These are phyloP conservation scores for Pseudomyrmex cubaensis DNA, from an alignment of 1,140 invertebrate species.

Conservation along the genomic window DNA sequence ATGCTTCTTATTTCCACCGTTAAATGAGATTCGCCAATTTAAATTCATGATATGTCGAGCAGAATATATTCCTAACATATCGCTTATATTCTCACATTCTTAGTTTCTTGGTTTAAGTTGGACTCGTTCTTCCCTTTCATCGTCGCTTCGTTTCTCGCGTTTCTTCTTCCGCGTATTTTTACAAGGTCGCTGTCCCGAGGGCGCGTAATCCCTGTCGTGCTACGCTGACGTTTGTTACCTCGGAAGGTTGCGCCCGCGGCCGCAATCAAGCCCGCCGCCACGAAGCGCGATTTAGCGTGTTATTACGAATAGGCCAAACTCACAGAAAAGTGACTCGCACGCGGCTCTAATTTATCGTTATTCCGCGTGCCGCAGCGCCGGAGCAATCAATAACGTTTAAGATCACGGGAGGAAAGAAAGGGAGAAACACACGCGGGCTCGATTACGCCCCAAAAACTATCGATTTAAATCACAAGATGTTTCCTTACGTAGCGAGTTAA, in stretches of 20 bases:
- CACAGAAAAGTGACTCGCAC: slow-evolving; percentile 65
- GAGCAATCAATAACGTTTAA: slow-evolving; percentile 72
- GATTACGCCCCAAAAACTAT: slow-evolving; percentile 65
- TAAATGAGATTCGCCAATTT: slow-evolving; percentile 32
- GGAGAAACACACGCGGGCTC: not conserved
- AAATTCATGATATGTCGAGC: slow-evolving; percentile 46
- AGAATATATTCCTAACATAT: slow-evolving; percentile 25
- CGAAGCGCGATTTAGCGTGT: slow-evolving; percentile 43
- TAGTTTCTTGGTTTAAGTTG: slow-evolving; percentile 24
- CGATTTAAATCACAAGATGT: slow-evolving; percentile 72
- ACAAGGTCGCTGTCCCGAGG: slow-evolving; percentile 28
- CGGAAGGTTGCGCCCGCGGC: slow-evolving; percentile 41
- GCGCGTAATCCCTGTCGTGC: slow-evolving; percentile 43
- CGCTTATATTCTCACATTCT: slow-evolving; percentile 14
- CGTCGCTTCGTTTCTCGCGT: slow-evolving; percentile 25
- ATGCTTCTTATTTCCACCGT: slow-evolving; percentile 22
- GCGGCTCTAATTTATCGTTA: slow-evolving; percentile 72
- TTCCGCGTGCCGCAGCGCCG: slow-evolving; percentile 53
- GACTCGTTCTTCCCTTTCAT: slow-evolving; percentile 13
- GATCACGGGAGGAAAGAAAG: slow-evolving; percentile 42
- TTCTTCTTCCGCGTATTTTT: slow-evolving; percentile 27
- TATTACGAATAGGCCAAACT: slow-evolving; percentile 49
- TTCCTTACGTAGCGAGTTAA: slow-evolving; percentile 41
- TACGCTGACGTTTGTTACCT: slow-evolving; percentile 36
- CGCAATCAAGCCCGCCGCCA: slow-evolving; percentile 19